Percentiles rank a stretch among this genome's conserved stretches.
These are phyloP conservation scores for Sphinx pinastri DNA, from an alignment of 2,888 invertebrate species.

Conservation along the genomic window DNA sequence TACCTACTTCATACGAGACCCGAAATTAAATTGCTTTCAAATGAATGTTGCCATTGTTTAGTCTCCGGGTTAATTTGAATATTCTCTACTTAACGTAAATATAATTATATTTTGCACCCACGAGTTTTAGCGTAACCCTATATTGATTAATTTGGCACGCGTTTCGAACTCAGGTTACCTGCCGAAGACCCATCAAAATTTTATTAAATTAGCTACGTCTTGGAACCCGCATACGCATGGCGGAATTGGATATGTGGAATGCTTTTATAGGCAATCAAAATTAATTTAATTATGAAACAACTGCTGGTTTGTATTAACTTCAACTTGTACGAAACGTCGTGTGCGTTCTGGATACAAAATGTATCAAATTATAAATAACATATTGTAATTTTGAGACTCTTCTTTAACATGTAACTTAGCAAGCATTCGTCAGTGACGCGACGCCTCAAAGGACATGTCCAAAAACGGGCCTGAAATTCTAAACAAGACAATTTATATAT, in stretches of 20 bases:
- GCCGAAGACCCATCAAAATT: conserved; percentile 10
- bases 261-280: background rate
- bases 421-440: no score
- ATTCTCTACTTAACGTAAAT: conserved; percentile 53
- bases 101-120: conserved; percentile 51
- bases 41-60: conserved; percentile 46
- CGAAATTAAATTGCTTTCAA: conserved; percentile 29
- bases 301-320: no score
- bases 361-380: no score
- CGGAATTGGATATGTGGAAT: background rate
- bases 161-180: background rate
- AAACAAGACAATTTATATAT: no score
- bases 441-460: no score
- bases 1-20: background rate
- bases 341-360: no score
- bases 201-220: conserved; percentile 24
- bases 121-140: conserved; percentile 28
- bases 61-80: conserved; percentile 56
- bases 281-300: background rate
- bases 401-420: no score
- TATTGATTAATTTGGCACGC: conserved; percentile 22
- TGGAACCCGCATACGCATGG: no score
- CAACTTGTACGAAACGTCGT: no score
- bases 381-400: no score
- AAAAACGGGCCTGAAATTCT: no score